These are phyloP conservation scores for Cnemophilus loriae DNA, from an alignment of 2,113 vertebrate species.

Conservation along the genomic window DNA sequence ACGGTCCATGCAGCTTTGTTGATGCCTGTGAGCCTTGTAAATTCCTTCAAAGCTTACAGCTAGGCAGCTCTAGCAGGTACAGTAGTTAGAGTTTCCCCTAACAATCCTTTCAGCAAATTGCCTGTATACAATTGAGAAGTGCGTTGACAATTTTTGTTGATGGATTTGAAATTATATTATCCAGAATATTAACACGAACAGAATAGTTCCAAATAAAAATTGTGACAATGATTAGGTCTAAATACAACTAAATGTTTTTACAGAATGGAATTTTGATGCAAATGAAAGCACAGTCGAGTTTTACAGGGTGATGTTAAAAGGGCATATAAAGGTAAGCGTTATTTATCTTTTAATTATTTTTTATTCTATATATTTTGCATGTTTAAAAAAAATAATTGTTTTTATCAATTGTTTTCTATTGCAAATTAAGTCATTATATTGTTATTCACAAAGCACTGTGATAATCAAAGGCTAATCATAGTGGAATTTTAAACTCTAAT, in stretches of 20 bases:
- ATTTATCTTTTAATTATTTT: background rate
- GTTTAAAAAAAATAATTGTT: background rate
- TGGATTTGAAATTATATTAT: background rate
- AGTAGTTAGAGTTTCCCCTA: background rate
- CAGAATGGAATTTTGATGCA: background rate
- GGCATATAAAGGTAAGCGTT: background rate
- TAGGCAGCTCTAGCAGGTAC: background rate
- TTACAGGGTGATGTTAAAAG: background rate
- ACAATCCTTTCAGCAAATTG: background rate
- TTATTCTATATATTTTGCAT: background rate
- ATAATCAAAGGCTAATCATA: slow-evolving; percentile 9
- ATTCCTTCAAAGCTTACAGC: background rate
- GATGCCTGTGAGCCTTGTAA: background rate
- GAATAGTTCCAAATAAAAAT: background rate
- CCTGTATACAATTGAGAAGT: background rate
- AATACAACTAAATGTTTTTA: background rate
- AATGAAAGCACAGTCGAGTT: background rate
- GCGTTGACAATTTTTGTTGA: background rate
- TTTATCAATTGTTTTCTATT: background rate
- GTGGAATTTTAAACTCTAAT: background rate
- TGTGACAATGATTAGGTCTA: background rate
- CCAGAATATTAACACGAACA: background rate
- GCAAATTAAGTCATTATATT: background rate
- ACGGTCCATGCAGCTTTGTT: background rate
- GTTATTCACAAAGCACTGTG: background rate